Base-by-base conservation (phyloP, 2,888 invertebrate species). In the Monochamus alternatus region DNA sequence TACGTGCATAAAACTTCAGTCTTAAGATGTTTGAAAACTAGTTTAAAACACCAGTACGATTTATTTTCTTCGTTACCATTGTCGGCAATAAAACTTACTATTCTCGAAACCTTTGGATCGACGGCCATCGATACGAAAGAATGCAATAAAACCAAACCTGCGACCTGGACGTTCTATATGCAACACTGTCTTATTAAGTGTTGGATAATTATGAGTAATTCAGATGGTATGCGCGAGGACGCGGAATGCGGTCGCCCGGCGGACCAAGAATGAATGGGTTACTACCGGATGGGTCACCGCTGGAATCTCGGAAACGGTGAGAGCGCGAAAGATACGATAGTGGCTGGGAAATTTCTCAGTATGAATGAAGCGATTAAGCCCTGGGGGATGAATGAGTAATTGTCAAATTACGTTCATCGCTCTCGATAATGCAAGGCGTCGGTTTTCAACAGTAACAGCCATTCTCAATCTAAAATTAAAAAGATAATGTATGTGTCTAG, bases 171-270 rank as follows among this genome's bases (percentile, higher is more conserved):
- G 64, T 44, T 31, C 47, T 64, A 64, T 47, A 64, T 64, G 47
- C 64, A 22, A 22, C 31, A 47, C 9, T 8, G 64, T 64, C 38
- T 64, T 64, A 64, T 9, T n/a, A 55, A 47, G 9, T 12, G 43
- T 14, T 14, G 38, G 43, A 63, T 63, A 43, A 63, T 63, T 63
- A 47, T 76, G 78, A 78, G 59, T 78, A 71, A 78, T 32, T 31
- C 64, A 9, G 9, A 32, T 12, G 73, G 78, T 72, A 78, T 78
- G 76, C 78, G 75, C 74, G 73, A 73, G 72, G 73, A 73, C 70
- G 67, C 68, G 65, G 76, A 78, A 76, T 78, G 75, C 68, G 75
- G 78, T 58, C 58, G 58, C 14, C 52, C 22, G 59, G 58, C 68
- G n/a, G 38, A 38, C 51, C n/a, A 55, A 14, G n/a, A 12, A 68